These are phyloP conservation scores for Proales similis DNA, from an alignment of 1,140 invertebrate genomes.

Conservation along the genomic window DNA sequence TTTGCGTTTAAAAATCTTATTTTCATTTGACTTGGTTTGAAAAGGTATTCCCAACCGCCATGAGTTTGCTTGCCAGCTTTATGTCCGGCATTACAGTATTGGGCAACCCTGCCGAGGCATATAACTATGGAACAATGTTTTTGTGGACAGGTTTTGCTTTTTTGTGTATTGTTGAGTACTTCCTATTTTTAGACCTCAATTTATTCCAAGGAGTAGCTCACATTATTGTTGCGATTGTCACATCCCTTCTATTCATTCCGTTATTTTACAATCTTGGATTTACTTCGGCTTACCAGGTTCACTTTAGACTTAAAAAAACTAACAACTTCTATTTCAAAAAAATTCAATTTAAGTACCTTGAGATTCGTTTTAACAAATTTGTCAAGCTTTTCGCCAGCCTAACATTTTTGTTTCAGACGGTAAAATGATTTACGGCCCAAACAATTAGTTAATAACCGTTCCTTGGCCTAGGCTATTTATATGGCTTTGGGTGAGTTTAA, in stretches of 20 bases:
- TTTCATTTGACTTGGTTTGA: no score
- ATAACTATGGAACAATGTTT: conserved; percentile 48
- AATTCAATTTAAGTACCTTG: conserved; percentile 63
- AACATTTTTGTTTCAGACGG: conserved; percentile 45
- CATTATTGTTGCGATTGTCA: conserved; percentile 68
- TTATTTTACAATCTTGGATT: conserved; percentile 77
- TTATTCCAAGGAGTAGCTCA: no score
- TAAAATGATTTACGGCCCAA: not conserved
- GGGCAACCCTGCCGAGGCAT: conserved; percentile 77
- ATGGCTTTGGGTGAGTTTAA: no score
- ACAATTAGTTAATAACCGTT: not conserved
- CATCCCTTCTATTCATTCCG: conserved; percentile 72
- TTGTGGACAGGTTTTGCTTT: not conserved
- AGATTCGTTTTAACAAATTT: conserved; percentile 51
- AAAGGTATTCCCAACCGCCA: conserved; percentile 38
- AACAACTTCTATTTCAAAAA: not conserved
- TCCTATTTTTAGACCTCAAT: no score
- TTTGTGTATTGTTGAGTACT: no score
- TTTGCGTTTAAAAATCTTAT: no score
- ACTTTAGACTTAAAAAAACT: not conserved
- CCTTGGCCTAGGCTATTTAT: conserved; percentile 61
- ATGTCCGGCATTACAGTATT: conserved; percentile 80
- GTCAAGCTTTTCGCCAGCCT: conserved; percentile 42
- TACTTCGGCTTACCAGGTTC: conserved; percentile 70
- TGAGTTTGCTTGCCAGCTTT: conserved; percentile 60